Evolutionary conservation across 2,113 vertebrate species (phyloP).

Genomic region (Porphyrio hochstetteri): DNA sequence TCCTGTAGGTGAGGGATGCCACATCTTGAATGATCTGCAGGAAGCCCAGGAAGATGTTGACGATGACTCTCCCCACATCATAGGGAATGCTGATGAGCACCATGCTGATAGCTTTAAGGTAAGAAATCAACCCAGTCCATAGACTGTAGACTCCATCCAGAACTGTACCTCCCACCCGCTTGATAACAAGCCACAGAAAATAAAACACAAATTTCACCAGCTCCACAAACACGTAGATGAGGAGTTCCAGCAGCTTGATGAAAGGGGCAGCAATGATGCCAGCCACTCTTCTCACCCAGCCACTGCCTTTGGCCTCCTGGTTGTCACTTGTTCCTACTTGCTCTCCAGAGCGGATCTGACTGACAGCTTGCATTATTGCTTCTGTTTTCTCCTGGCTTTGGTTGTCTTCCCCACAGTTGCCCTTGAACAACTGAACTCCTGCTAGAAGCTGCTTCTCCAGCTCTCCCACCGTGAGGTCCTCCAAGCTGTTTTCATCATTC

Average conservation of each 20-base stretch:
- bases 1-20: conserved; percentile 43
- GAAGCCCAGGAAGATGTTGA: conserved; percentile 69
- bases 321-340: neutral
- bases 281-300: conserved; percentile 47
- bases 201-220: conserved; percentile 58
- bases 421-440: conserved; percentile 67
- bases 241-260: conserved; percentile 68
- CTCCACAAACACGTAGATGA: conserved; percentile 56
- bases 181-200: conserved; percentile 67
- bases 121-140: conserved; percentile 54
- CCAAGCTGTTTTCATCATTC: conserved; percentile 24
- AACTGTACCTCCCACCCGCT: conserved; percentile 18
- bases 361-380: conserved; percentile 55
- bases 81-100: conserved; percentile 77
- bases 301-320: neutral
- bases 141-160: conserved; percentile 55
- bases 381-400: conserved; percentile 65
- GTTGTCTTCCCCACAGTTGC: conserved; percentile 60
- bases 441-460: conserved; percentile 72
- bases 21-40: conserved; percentile 71
- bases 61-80: conserved; percentile 64
- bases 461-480: conserved; percentile 64
- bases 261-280: conserved; percentile 64
- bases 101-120: conserved; percentile 63
- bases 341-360: conserved; percentile 65